Evolutionary conservation across 2,888 invertebrate genomes (phyloP), one percentile per base, ranked within the genome.

Genomic region (Polymixis flavicincta): DNA sequence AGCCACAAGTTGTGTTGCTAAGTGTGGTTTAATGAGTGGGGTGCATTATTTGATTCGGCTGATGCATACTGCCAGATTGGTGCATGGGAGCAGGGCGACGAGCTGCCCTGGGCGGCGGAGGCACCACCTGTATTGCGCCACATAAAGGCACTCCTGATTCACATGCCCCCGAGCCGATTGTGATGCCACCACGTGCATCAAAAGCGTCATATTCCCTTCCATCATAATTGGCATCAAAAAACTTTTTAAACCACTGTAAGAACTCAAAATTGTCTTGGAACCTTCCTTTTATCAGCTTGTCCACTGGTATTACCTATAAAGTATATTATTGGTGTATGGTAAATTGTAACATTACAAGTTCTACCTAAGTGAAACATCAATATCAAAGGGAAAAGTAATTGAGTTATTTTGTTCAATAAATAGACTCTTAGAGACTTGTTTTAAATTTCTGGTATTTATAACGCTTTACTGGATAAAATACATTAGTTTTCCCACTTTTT

Each of bases 251-350:
- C 99, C 99, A 99, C 97, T 99, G 99, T 91, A 99, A 98, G 97
- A 99, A 99, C 97, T 99, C 99, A 97, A 99, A 99, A 97, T 99
- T 99, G 97, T 99, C 99, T 98, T 99, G 99, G 97, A 99, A 99
- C 93, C 99, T 98, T 93, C 99, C 99, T 97, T 99, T 99, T 95
- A 99, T 99, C 97, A 99, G 98, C 97, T 98, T 99, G 97, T 99
- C 99, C 96, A 99, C 99, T 88, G 99, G 99, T 96, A 99, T 99
- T 93, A 99, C 99, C 99, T 99, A 97, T 89, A 96, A 96, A 91
- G 82, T 87, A 85, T 65, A 85, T 70, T 78, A 67, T 60, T 78
- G 69, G 17, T 54, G 72, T 74, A 66, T 69, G 50, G 54, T 76
- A 69, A 75, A 65, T 64, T 81, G 22, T 65, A 72, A 71, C 13